A percentile compares a stretch with the other conserved stretches of the same genome.
phyloP scores from a whole-genome alignment of 2,888 invertebrate species.

The Herminia tarsipennalis region DNA sequence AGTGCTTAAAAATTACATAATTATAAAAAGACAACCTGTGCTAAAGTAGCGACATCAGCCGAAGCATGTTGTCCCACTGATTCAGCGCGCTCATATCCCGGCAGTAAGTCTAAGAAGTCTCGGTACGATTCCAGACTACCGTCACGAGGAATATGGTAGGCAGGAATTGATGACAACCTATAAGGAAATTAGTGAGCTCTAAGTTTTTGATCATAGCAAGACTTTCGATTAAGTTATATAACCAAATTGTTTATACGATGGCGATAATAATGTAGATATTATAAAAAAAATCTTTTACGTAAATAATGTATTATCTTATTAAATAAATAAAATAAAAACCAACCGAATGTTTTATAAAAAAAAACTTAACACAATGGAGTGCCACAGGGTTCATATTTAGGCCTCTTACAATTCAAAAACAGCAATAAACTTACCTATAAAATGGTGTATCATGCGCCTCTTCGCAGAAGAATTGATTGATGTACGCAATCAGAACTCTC shows the following conservation, averaged over 20 bases:
- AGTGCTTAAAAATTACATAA: too few relatives aligned
- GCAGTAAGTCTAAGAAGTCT: slow-evolving; percentile 92
- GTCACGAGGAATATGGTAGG: slow-evolving; percentile 94
- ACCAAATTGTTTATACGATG: too few relatives aligned
- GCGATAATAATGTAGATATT: too few relatives aligned
- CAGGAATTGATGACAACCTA: slow-evolving; percentile 90
- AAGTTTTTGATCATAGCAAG: too few relatives aligned
- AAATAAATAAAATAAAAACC: too few relatives aligned
- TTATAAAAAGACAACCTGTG: slow-evolving; percentile 86
- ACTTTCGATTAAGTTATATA: too few relatives aligned
- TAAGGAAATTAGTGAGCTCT: too few relatives aligned
- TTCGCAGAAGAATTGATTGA: slow-evolving; percentile 93
- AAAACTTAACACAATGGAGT: too few relatives aligned
- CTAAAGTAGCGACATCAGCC: slow-evolving; percentile 94
- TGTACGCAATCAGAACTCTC: slow-evolving; percentile 92
- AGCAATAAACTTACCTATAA: slow-evolving; percentile 82
- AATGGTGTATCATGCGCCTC: slow-evolving; percentile 87
- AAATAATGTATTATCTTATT: too few relatives aligned
- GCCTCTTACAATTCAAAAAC: not conserved
- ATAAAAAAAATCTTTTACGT: too few relatives aligned
- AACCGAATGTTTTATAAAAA: too few relatives aligned
- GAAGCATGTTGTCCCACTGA: slow-evolving; percentile 96
- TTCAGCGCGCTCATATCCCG: slow-evolving; percentile 92
- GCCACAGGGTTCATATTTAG: not conserved
- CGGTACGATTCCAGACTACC: slow-evolving; percentile 92